Percentiles rank a stretch among this genome's conserved stretches.
phyloP scores from a whole-genome alignment of 1,140 invertebrate species.

The Zophobas atratus region DNA sequence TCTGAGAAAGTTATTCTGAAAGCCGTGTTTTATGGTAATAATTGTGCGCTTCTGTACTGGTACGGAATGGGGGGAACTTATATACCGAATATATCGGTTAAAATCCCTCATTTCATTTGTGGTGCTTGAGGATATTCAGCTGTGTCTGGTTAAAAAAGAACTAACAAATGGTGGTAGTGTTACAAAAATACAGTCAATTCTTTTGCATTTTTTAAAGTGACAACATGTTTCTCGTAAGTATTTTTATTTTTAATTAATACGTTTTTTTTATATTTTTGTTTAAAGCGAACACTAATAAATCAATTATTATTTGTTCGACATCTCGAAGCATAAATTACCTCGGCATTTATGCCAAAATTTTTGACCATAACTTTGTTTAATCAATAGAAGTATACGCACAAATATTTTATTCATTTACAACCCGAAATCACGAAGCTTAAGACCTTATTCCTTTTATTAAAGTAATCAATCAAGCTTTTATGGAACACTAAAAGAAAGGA shows the following conservation, averaged over 20 bases:
- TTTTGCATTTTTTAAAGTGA: not conserved
- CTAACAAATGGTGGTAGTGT: slow-evolving; percentile 26
- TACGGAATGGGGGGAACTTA: slow-evolving; percentile 45
- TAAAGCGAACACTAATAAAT: too few relatives aligned
- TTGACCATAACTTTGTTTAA: slow-evolving; percentile 21
- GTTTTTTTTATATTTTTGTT: too few relatives aligned
- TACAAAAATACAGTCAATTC: not conserved
- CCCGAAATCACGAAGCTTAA: slow-evolving; percentile 8
- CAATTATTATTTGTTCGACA: too few relatives aligned
- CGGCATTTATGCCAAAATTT: not conserved
- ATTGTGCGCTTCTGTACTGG: slow-evolving; percentile 41
- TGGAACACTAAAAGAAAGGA: too few relatives aligned
- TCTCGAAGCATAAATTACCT: too few relatives aligned
- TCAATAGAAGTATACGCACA: not conserved
- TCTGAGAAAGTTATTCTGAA: slow-evolving; percentile 47
- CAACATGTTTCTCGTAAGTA: slow-evolving; percentile 17
- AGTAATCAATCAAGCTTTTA: too few relatives aligned
- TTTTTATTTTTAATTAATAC: not conserved
- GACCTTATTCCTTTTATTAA: too few relatives aligned
- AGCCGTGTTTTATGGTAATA: slow-evolving; percentile 44
- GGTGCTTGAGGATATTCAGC: not conserved
- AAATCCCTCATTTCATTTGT: slow-evolving; percentile 34
- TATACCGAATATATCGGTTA: slow-evolving; percentile 39
- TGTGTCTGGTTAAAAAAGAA: not conserved
- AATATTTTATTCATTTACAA: slow-evolving; percentile 14